Base-by-base conservation (phyloP, 2,888 invertebrate species). In the Drosophila antonietae region DNA sequence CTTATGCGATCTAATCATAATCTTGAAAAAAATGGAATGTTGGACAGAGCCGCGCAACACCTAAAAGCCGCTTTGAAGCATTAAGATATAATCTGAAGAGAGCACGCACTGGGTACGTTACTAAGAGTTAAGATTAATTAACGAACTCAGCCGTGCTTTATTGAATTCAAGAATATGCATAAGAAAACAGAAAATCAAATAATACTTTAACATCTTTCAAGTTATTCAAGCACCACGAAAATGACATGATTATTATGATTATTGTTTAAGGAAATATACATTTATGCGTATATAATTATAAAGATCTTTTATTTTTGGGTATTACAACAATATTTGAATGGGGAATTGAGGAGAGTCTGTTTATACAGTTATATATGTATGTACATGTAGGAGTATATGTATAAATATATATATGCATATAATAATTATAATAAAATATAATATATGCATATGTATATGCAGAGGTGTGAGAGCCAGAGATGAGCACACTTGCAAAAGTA, bases 251-350 rank as follows among this genome's bases (percentile, higher is more conserved):
- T 52, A 68, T 56, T 68, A 72, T 72, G 55, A 73, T 41, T 47
- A 78, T 37, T 72, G 46, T 43, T 33, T 73, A 78, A 75, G 78
- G 9, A 76, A 74, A 74, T 71, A 74, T 74, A 67, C 58, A 72
- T 61, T 7, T 15, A 74, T 33, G 57, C 73, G 56, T 73, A 68
- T 73, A 74, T 63, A 59, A 56, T 63, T 57, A 75, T 12, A 23
- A 18, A 68, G 39, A n/a, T 41, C 41, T 47, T 60, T 53, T 52
- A 59, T 49, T 66, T 47, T 28, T 12, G 49, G 39, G 33, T 14
- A 35, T 14, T 23, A 10, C 7, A 39, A 39, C 3, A 44, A n/a
- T 33, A 10, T 12, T 8, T 7, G 33, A 43, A 37, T 23, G 28
- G 5, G 12, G 31, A 37, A 9, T 14, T 20, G 9, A 2, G 18